Evolutionary conservation across 2,113 vertebrate genomes (phyloP), one percentile per base, ranked within the genome.

Genomic region (Melanotaenia duboulayi): DNA sequence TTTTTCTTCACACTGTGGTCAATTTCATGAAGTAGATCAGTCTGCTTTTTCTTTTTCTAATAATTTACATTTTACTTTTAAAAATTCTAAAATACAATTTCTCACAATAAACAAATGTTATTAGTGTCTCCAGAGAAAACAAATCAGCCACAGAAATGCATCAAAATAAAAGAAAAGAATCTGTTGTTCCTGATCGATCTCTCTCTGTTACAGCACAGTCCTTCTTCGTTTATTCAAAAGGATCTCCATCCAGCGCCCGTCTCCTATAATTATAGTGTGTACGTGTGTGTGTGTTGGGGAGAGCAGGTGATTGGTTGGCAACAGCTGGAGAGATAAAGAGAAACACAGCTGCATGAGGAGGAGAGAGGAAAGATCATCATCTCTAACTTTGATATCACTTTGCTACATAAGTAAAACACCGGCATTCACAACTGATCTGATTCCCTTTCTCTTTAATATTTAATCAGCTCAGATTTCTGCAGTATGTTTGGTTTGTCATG

Each of bases 271-370:
- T 82, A 84, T 40, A 62, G 17, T 61, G 44, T 68, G 52, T 44
- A 42, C 73, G 68, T 77, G 81, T 74, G 69, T 59, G 32, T 52
- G 25, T 14, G 44, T 35, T 35, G 44, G 61, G 28, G 78, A 71
- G 48, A 80, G 78, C 81, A 85, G 84, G 76, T 84, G 81, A 90
- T 81, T 89, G 83, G 84, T 81, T 72, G 55, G 66, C 55, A 89
- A 89, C 89, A 89, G 73, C 87, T 89, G 87, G 84, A 76, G 65
- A 83, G 74, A 65, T 67, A 69, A 79, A 44, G 32, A 52, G 42
- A 69, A 80, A 72, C 85, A 84, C 86, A 86, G 89, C 87, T 87
- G 87, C 76, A 83, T 9, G 62, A 72, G 75, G 35, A 63, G 46
- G 28, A 65, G 12, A 40, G 55, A 61, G 65, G 61, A 54, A 28